phyloP scores from a whole-genome alignment of 2,113 vertebrate genomes.

The Tympanuchus pallidicinctus region DNA sequence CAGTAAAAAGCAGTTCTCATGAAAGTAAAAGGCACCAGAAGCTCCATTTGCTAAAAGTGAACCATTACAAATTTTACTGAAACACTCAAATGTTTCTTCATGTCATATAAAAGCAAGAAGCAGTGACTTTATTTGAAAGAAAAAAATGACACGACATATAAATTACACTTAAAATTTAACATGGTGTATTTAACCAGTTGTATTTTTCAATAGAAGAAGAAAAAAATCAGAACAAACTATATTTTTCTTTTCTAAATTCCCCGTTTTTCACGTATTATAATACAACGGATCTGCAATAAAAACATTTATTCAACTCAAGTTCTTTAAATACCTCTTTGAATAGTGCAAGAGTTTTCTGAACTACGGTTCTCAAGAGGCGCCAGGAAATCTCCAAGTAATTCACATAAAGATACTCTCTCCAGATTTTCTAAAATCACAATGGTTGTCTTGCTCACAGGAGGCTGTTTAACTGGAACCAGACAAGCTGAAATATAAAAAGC shows the following conservation, averaged over 20 bases:
- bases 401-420: conserved; percentile 89
- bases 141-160: neutral
- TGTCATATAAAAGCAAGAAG: neutral
- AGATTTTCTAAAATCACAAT: conserved; percentile 89
- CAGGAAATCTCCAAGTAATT: conserved; percentile 90
- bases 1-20: conserved; percentile 89
- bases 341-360: conserved; percentile 76
- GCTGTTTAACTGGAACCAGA: conserved; percentile 84
- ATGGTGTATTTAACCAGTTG: neutral
- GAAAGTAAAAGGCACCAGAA: conserved; percentile 86
- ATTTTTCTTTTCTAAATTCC: neutral
- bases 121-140: neutral
- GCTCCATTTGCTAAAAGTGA: conserved; percentile 77
- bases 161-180: neutral
- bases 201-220: neutral
- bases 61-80: neutral
- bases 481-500: conserved; percentile 81
- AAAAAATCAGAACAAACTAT: neutral
- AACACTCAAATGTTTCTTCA: neutral
- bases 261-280: neutral
- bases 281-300: neutral
- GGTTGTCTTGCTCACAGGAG: conserved; percentile 78
- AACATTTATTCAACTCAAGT: neutral
- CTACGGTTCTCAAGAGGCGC: conserved; percentile 89
- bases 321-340: conserved; percentile 84